phyloP scores from a whole-genome alignment of 23 tunicate genomes.

The Trididemnum miniatum region DNA sequence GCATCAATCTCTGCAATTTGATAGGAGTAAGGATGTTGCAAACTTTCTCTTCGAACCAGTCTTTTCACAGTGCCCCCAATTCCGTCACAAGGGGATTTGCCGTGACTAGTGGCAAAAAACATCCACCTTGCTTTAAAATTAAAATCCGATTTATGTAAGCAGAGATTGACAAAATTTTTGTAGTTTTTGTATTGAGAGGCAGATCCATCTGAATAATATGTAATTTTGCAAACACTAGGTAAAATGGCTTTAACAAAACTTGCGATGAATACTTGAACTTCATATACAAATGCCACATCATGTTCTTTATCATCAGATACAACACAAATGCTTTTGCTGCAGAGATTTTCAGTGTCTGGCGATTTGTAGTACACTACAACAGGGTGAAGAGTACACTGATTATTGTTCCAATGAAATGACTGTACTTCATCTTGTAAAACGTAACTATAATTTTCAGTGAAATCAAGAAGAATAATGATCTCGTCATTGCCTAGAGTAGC shows the following conservation, averaged over 20 bases:
- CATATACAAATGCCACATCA: conserved; percentile 21
- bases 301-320: conserved; percentile 9
- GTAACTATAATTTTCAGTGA: conserved; percentile 8
- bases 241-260: not conserved
- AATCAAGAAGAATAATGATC: not conserved
- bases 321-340: not conserved
- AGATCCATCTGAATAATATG: conserved; percentile 15
- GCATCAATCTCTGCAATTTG: not conserved
- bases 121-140: not conserved
- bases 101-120: conserved; percentile 18
- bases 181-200: conserved; percentile 24
- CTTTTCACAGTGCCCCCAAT: conserved; percentile 15
- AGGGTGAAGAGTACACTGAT: conserved; percentile 23
- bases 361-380: not conserved
- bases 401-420: conserved; percentile 23
- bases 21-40: not conserved
- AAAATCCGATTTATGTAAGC: conserved; percentile 2
- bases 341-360: not conserved
- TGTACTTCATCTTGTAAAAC: conserved; percentile 20
- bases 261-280: not conserved
- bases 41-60: conserved; percentile 12
- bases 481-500: not conserved
- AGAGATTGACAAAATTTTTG: conserved; percentile 20
- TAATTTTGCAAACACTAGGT: not conserved
- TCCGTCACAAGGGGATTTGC: conserved; percentile 28